A percentile compares a stretch with the other conserved stretches of the same genome.
phyloP scores from a whole-genome alignment of 2,797 vertebrate genomes.

The Momotus momota region DNA sequence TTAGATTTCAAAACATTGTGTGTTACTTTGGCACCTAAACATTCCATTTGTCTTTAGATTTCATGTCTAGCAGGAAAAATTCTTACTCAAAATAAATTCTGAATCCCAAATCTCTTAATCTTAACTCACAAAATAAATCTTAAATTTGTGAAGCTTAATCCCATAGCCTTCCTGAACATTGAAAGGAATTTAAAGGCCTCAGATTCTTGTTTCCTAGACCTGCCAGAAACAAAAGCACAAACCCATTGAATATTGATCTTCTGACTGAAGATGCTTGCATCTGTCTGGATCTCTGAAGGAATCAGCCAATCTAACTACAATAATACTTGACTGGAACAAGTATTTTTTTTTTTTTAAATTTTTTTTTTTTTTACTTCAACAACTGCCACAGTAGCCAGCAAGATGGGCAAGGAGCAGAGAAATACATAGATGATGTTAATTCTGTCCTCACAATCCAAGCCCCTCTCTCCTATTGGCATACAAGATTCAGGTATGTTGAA shows the following conservation, averaged over 20 bases:
- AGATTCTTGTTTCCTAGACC: not conserved
- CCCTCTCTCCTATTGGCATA: not conserved
- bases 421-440: not conserved
- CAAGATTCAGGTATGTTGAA: not conserved
- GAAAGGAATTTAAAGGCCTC: not conserved
- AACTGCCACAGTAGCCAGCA: not conserved
- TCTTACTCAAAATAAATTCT: not conserved
- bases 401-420: not conserved
- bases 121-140: not conserved
- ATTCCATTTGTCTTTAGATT: not conserved
- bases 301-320: not conserved
- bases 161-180: not conserved
- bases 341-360: not conserved
- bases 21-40: not conserved
- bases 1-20: not conserved
- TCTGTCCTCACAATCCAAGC: not conserved
- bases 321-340: not conserved
- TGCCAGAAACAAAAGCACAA: not conserved
- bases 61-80: not conserved
- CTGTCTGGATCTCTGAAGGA: not conserved
- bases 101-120: not conserved
- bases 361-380: not conserved
- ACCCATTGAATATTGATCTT: not conserved
- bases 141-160: not conserved
- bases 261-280: not conserved